Base-by-base conservation (phyloP, 2,113 vertebrate species). In the Sinosuthora webbiana region DNA sequence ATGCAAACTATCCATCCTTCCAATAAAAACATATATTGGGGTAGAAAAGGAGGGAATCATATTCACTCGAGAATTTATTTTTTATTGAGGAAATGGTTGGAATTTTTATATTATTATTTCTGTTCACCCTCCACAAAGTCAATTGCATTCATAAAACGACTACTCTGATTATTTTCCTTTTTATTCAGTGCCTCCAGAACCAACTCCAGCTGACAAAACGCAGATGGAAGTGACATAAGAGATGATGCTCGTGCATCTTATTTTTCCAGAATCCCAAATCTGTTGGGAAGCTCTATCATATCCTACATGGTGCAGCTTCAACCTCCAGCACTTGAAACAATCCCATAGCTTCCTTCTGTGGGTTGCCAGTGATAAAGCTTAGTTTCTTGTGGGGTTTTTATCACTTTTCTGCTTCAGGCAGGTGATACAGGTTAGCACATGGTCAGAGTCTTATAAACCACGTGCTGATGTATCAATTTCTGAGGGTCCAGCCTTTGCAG, bases 281-380 rank as follows among this genome's bases (percentile, higher is more conserved):
- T 9, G 2, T 27, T 21, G 24, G 2, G n/a, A 82, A 73, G 50
- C 39, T 75, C 81, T 57, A 2, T 2, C 63, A 33, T 74, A 91
- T 35, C 90, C 91, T 18, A 30, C 44, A 1, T 0, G 4, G 47
- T 2, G 22, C 33, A 33, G 27, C 37, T 67, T 27, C 83, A 53
- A 22, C n/a, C 68, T 49, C 74, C n/a, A 42, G 5, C 13, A 35
- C 57, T 49, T 5, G 0, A 57, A 82, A 23, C 52, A 30, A 27
- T 4, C 22, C 44, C 0, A 1, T 0, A 37, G 65, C 41, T 82
- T 87, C 73, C 44, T 30, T 57, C 18, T 27, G 57, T 1, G 0
- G 62, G 20, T 13, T 47, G 62, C 13, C 53, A 57, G 15, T 0
- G 4, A 52, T 10, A 47, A 90, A 59, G 37, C 42, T 68, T 49